These are phyloP conservation scores for Typhlomys cinereus DNA, from an alignment of 2,113 vertebrate species.

Conservation along the genomic window DNA sequence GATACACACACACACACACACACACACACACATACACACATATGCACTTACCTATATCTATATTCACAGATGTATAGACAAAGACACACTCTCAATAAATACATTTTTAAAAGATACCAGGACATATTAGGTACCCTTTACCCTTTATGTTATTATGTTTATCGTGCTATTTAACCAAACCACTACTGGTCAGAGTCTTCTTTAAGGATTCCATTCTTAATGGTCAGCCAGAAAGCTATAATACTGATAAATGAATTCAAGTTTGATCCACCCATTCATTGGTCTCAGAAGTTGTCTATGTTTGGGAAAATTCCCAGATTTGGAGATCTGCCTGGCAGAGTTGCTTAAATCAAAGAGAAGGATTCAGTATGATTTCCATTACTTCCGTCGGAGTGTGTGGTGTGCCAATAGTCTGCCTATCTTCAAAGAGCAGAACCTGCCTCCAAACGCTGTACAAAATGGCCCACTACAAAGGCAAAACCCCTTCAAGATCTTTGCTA, in stretches of 20 bases:
- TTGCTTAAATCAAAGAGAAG: constrained; percentile 84
- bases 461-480: constrained; percentile 83
- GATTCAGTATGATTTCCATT: constrained; percentile 78
- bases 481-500: constrained; percentile 80
- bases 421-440: constrained; percentile 83
- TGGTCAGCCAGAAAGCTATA: neutral
- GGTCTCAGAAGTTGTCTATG: neutral
- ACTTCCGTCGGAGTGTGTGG: constrained; percentile 78
- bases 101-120: neutral
- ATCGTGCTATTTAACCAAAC: neutral
- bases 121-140: no score
- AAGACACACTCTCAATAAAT: constrained; percentile 13
- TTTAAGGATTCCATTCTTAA: constrained; percentile 1
- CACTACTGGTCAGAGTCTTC: neutral
- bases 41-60: neutral
- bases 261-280: constrained; percentile 8
- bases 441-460: constrained; percentile 82
- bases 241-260: constrained; percentile 7
- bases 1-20: neutral
- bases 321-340: constrained; percentile 62
- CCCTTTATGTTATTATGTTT: neutral
- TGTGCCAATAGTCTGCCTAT: constrained; percentile 81
- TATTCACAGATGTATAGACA: neutral
- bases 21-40: neutral
- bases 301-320: constrained; percentile 54